Percentiles rank a stretch among this genome's conserved stretches.
phyloP scores from a whole-genome alignment of 2,888 invertebrate species.

The Stictocephala bisonia region DNA sequence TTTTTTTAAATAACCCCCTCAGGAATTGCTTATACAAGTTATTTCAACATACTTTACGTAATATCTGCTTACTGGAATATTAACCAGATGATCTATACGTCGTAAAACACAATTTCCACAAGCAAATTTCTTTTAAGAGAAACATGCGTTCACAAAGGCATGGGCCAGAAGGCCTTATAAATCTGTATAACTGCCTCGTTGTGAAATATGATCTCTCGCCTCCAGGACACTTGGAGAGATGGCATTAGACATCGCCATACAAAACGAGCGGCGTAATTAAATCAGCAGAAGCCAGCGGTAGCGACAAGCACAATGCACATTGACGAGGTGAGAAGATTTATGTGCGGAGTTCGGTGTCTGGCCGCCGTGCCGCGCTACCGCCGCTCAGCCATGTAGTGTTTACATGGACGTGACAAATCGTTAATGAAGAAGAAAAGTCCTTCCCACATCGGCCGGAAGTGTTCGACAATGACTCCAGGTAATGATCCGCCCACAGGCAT shows the following conservation, averaged over 20 bases:
- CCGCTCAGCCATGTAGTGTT: slow-evolving; percentile 41
- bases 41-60: too few relatives aligned
- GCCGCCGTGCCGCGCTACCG: background rate
- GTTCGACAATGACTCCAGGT: slow-evolving; percentile 45
- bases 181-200: too few relatives aligned
- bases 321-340: background rate
- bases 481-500: slow-evolving; percentile 46
- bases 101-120: too few relatives aligned
- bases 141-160: too few relatives aligned
- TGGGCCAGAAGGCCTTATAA: too few relatives aligned
- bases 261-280: slow-evolving; percentile 21
- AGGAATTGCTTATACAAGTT: too few relatives aligned
- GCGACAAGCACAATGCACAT: background rate
- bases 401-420: slow-evolving; percentile 48
- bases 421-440: slow-evolving; percentile 48
- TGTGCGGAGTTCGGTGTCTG: slow-evolving; percentile 3
- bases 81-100: too few relatives aligned
- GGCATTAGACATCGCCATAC: slow-evolving; percentile 2
- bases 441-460: slow-evolving; percentile 47
- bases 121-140: too few relatives aligned
- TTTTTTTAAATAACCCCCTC: too few relatives aligned
- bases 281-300: slow-evolving; percentile 6
- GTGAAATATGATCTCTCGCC: too few relatives aligned
- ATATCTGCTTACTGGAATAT: too few relatives aligned
- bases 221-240: too few relatives aligned